Conservation (phyloP, 2,797 vertebrate genomes). For the Acropternis orthonyx region DNA sequence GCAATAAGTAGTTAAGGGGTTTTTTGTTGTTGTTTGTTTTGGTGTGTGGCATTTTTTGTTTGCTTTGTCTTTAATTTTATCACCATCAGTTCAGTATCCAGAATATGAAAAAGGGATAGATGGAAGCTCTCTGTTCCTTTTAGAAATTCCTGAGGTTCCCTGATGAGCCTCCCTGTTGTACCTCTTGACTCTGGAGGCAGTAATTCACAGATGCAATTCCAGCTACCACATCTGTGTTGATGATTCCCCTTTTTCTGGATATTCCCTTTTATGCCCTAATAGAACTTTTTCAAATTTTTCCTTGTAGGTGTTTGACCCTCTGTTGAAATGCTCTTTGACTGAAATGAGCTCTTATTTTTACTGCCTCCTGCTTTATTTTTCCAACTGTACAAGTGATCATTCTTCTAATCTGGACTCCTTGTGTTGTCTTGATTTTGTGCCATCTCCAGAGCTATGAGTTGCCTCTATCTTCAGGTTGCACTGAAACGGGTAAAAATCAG, state of each 20-base stretch:
- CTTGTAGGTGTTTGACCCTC: background rate
- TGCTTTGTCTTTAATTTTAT: background rate
- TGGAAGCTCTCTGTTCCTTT: background rate
- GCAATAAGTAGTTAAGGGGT: background rate
- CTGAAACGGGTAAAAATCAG: background rate
- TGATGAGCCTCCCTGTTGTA: background rate
- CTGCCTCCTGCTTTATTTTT: background rate
- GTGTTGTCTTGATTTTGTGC: background rate
- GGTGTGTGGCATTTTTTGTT: background rate
- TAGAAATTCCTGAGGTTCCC: background rate
- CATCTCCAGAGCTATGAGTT: background rate
- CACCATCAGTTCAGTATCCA: background rate
- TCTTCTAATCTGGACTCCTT: background rate
- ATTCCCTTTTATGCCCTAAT: background rate
- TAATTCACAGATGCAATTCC: background rate
- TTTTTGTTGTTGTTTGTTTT: background rate
- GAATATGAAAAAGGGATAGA: background rate
- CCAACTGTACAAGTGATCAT: background rate
- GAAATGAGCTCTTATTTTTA: background rate
- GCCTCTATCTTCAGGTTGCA: background rate
- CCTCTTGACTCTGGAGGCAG: background rate
- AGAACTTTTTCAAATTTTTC: background rate
- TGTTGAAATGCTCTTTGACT: background rate
- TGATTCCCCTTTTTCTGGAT: background rate
- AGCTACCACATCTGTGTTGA: background rate